phyloP scores from a whole-genome alignment of 2,113 vertebrate genomes.

The Periophthalmodon schlosseri region DNA sequence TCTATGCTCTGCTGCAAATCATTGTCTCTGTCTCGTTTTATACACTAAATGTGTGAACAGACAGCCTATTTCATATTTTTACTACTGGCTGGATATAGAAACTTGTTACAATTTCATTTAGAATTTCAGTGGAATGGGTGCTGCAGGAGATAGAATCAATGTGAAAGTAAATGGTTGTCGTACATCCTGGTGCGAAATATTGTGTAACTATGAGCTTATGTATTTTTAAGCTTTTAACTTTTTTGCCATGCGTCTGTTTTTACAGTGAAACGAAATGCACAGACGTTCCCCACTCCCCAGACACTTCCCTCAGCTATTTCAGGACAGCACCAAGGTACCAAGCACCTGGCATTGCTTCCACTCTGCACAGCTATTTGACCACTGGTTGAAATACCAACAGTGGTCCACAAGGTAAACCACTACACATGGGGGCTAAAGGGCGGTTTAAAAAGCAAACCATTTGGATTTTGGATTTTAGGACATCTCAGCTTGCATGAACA shows the following conservation, averaged over 20 bases:
- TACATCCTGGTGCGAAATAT: neutral
- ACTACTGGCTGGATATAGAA: conserved; percentile 2
- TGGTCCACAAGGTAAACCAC: neutral
- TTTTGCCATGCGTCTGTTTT: neutral
- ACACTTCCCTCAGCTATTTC: neutral
- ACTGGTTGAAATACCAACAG: neutral
- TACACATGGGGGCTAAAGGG: neutral
- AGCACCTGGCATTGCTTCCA: neutral
- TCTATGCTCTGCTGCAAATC: conserved; percentile 1
- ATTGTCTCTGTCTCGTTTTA: neutral
- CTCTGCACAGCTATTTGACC: neutral
- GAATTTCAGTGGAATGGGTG: neutral
- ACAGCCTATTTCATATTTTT: conserved; percentile 10
- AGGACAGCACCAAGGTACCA: neutral
- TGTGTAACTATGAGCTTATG: neutral
- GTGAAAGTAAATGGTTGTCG: neutral
- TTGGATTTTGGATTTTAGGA: neutral
- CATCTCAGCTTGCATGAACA: neutral
- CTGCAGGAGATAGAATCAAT: neutral
- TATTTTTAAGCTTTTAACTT: neutral
- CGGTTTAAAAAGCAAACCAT: neutral
- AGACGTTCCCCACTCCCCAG: neutral
- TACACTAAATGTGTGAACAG: conserved; percentile 3
- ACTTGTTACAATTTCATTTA: neutral
- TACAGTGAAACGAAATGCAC: neutral